These are phyloP conservation scores for Laupala kohalensis DNA, from an alignment of 1,140 invertebrate genomes.

Conservation along the genomic window DNA sequence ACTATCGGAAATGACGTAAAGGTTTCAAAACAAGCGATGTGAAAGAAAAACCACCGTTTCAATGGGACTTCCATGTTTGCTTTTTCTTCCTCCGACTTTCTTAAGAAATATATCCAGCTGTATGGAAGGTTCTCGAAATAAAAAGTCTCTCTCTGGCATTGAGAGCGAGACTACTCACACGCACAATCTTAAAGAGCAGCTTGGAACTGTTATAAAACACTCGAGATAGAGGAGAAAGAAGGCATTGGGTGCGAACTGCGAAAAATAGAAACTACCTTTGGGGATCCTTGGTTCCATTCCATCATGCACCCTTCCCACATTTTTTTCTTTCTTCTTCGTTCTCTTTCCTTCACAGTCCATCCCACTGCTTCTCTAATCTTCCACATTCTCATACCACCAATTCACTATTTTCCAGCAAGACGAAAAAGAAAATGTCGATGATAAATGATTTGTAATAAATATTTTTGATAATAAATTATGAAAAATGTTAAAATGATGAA, in stretches of 20 bases:
- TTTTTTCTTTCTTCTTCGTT: too few relatives aligned
- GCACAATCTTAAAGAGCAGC: not conserved
- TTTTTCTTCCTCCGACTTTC: not conserved
- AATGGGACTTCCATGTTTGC: not conserved
- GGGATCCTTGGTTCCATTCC: too few relatives aligned
- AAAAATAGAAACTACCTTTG: not conserved
- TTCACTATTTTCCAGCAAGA: too few relatives aligned
- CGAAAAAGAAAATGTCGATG: too few relatives aligned
- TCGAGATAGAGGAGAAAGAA: not conserved
- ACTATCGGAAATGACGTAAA: not conserved
- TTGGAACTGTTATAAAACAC: not conserved
- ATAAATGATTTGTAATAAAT: too few relatives aligned
- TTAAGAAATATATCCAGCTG: not conserved
- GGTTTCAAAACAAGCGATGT: not conserved
- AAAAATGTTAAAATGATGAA: too few relatives aligned
- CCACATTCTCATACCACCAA: too few relatives aligned
- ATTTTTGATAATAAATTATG: too few relatives aligned
- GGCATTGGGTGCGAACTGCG: not conserved
- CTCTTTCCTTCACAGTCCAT: too few relatives aligned
- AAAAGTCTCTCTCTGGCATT: not conserved
- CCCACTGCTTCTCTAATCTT: too few relatives aligned
- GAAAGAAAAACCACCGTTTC: not conserved
- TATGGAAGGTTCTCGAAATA: not conserved
- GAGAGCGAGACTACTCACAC: not conserved
- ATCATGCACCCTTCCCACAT: too few relatives aligned